phyloP scores from a whole-genome alignment of 2,113 vertebrate genomes.

The Datnioides undecimradiatus region DNA sequence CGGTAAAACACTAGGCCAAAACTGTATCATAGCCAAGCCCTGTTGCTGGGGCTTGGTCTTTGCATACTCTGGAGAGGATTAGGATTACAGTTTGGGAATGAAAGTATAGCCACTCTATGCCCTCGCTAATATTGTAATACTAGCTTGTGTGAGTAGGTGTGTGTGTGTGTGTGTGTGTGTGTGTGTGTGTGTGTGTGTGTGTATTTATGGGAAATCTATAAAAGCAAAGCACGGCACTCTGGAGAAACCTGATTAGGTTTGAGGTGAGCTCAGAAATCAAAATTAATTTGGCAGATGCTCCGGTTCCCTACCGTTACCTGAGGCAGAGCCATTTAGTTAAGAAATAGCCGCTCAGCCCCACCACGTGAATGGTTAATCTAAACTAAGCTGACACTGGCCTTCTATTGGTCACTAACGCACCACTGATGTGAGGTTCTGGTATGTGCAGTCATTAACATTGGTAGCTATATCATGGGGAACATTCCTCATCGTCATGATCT shows the following conservation, averaged over 20 bases:
- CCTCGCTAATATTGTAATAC: conserved; percentile 21
- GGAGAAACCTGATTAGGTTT: conserved; percentile 73
- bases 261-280: conserved; percentile 74
- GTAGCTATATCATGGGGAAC: conserved; percentile 19
- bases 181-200: background rate
- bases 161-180: conserved; percentile 16
- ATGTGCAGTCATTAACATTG: conserved; percentile 53
- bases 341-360: conserved; percentile 57
- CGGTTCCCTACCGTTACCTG: conserved; percentile 68
- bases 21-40: background rate
- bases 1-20: background rate
- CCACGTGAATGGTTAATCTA: conserved; percentile 50
- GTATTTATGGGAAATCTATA: conserved; percentile 71
- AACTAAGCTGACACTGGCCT: conserved; percentile 41
- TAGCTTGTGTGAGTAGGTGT: background rate
- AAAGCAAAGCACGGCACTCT: conserved; percentile 63
- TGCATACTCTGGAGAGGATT: background rate
- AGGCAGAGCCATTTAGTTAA: conserved; percentile 71
- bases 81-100: background rate
- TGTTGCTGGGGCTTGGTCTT: background rate
- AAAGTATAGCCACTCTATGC: background rate
- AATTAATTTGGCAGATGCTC: conserved; percentile 74
- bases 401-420: conserved; percentile 37
- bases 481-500: conserved; percentile 36
- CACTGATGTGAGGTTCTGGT: conserved; percentile 21